These are phyloP conservation scores for Anguilla obscura DNA, from an alignment of 2,797 vertebrate genomes.

Conservation along the genomic window DNA sequence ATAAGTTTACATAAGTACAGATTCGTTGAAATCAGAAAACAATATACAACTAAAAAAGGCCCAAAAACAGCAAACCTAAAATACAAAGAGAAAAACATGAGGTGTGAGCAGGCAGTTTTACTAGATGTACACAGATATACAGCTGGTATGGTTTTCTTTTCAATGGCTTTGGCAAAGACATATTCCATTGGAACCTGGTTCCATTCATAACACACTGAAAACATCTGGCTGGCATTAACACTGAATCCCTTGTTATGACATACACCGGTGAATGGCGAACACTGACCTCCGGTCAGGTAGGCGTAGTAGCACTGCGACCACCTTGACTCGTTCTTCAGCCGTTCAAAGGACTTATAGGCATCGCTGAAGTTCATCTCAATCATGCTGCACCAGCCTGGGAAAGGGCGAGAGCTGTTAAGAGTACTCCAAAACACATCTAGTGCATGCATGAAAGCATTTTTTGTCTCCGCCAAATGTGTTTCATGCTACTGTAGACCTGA, in stretches of 20 bases:
- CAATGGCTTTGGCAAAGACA: neutral
- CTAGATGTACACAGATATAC: neutral
- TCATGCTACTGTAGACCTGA: neutral
- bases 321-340: conserved; percentile 92
- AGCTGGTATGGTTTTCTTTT: neutral
- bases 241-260: neutral
- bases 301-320: conserved; percentile 99
- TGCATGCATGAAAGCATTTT: neutral
- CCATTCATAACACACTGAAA: neutral
- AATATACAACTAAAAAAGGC: neutral
- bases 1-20: neutral
- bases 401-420: neutral
- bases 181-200: neutral
- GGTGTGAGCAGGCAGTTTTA: neutral
- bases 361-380: conserved; percentile 95
- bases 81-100: neutral
- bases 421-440: neutral
- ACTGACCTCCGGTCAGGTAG: conserved; percentile 91
- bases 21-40: neutral
- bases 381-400: conserved; percentile 98
- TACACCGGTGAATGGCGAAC: neutral
- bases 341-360: conserved; percentile 88
- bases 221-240: neutral
- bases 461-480: neutral
- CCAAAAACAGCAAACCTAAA: neutral